Base-by-base conservation (phyloP, 2,113 vertebrate genomes). In the Boleophthalmus pectinirostris region DNA sequence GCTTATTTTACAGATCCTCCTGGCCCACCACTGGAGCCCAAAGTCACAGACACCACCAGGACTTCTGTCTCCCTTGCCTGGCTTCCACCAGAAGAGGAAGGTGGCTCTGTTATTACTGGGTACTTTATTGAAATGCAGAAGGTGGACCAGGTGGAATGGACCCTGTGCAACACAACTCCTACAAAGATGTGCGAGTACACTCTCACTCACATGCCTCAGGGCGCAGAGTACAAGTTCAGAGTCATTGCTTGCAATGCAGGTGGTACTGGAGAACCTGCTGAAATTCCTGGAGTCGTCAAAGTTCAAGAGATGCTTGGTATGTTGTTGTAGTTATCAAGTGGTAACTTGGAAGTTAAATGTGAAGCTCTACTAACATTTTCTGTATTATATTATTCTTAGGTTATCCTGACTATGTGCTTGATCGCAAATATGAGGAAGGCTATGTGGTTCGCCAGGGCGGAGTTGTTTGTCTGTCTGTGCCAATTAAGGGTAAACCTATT, bases 111-210 rank as follows among this genome's bases (percentile, higher is more conserved):
- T 80, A 92, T 99, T 81, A 96, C 92, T 53, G 98, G 98, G 29
- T 99, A 99, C 86, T 91, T 98, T 29, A 96, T 99, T 71, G 97
- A 99, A 92, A 99, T 99, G 98, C 98, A 99, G 87, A 99, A 98
- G 87, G 93, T 97, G 75, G 98, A 99, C 90, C 98, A 99, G 86
- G 90, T 95, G 85, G 98, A 99, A 94, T 99, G 98, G 98, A 99
- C 97, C 57, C 95, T 98, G 90, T 99, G 98, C 88, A 99, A 99
- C 80, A 99, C 98, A 53, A 99, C 97, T 0, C 95, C 97, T 47
- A 99, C 94, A 70, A 99, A 99, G 93, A 96, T 98, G 90, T 96
- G 96, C 83, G 98, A 99, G 89, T 99, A 99, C 72, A 99, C 95
- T 1, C 92, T 99, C 73, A 99, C 97, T 51, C 98, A 99, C 72